Conservation (phyloP, 2,113 vertebrate genomes). For the Xenus cinereus region DNA sequence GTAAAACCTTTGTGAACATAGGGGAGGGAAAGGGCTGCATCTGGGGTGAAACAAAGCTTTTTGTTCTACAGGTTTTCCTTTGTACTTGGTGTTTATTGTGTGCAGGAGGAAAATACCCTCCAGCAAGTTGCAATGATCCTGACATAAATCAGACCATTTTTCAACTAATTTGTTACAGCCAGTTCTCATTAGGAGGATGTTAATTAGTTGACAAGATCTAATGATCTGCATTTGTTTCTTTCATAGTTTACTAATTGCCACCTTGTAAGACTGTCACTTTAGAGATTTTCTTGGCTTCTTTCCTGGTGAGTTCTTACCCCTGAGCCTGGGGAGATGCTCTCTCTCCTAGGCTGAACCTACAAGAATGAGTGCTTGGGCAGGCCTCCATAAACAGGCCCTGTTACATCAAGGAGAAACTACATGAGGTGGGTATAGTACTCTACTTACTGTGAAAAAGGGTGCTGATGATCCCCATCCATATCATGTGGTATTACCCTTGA, state of each 20-base stretch:
- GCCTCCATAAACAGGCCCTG: neutral
- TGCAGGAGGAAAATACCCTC: neutral
- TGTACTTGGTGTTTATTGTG: neutral
- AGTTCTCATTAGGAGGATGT: neutral
- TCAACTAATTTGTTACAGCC: neutral
- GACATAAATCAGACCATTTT: neutral
- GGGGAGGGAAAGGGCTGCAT: neutral
- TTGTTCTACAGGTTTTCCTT: neutral
- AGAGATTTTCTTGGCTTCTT: neutral
- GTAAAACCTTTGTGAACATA: neutral
- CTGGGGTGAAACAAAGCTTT: neutral
- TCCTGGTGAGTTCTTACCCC: neutral
- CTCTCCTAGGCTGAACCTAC: neutral
- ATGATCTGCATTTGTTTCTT: neutral
- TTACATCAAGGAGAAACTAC: neutral
- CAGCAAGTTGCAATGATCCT: neutral
- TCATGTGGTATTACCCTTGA: neutral
- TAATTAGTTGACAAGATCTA: neutral
- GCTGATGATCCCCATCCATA: accelerated
- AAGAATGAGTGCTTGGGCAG: neutral
- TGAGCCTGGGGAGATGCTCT: accelerated
- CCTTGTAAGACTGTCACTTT: neutral
- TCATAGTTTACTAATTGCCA: neutral
- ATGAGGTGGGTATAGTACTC: neutral
- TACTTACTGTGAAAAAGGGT: neutral